A percentile compares a stretch with the other conserved stretches of the same genome.
These are phyloP conservation scores for Linnaemya vulpina DNA, from an alignment of 2,888 invertebrate genomes.

Conservation along the genomic window DNA sequence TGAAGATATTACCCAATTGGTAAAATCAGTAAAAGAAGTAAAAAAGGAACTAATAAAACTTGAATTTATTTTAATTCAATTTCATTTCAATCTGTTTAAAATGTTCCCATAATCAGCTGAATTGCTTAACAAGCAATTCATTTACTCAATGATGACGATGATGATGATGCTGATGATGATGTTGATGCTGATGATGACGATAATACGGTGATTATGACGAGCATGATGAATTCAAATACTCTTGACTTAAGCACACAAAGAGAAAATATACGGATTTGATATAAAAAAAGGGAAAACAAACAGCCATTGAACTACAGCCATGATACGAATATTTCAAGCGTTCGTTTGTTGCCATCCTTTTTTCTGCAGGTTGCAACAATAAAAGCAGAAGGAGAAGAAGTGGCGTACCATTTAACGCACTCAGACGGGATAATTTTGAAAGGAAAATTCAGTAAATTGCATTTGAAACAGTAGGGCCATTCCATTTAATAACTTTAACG, in stretches of 20 bases:
- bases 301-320: slow-evolving; percentile 47
- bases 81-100: slow-evolving; percentile 61
- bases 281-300: slow-evolving; percentile 33
- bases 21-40: neutral
- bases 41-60: slow-evolving; percentile 52
- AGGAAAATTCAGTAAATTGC: slow-evolving; percentile 14
- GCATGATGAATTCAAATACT: slow-evolving; percentile 46
- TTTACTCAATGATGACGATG: slow-evolving; percentile 52
- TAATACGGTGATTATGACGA: slow-evolving; percentile 40
- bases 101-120: slow-evolving; percentile 57
- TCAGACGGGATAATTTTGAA: slow-evolving; percentile 43
- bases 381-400: slow-evolving; percentile 9
- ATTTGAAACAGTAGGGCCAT: slow-evolving; percentile 9
- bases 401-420: slow-evolving; percentile 37
- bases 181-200: slow-evolving; percentile 26
- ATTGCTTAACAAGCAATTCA: slow-evolving; percentile 61
- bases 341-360: slow-evolving; percentile 9
- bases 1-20: too few species aligned
- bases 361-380: neutral
- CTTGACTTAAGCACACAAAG: slow-evolving; percentile 7
- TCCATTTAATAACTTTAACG: neutral
- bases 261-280: neutral
- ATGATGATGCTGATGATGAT: slow-evolving; percentile 40
- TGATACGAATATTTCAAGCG: neutral
- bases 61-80: slow-evolving; percentile 59